Conservation (phyloP, 2,888 invertebrate genomes). For the Nycteola revayana region DNA sequence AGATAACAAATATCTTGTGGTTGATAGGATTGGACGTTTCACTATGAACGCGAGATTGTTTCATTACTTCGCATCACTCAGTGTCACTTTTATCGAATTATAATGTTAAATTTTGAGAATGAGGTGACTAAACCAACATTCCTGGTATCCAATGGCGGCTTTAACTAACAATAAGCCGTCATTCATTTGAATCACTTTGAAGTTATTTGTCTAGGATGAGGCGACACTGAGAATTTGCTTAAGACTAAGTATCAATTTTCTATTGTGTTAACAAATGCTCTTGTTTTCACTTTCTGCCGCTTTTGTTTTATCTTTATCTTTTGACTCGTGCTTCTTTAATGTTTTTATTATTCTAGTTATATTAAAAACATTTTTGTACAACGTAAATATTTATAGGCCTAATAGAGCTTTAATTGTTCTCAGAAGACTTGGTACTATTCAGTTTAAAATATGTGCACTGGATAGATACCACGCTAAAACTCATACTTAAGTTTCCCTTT, state of each 20-base stretch:
- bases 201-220: slow-evolving; percentile 41
- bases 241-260: slow-evolving; percentile 63
- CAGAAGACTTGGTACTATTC: too few species aligned
- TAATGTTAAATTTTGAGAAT: slow-evolving; percentile 34
- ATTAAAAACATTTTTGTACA: too few species aligned
- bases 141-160: slow-evolving; percentile 19
- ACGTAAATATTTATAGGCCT: too few species aligned
- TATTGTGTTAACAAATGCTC: slow-evolving; percentile 52
- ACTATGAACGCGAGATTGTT: slow-evolving; percentile 46
- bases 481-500: too few species aligned
- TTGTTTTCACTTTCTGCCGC: slow-evolving; percentile 48
- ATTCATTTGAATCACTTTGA: slow-evolving; percentile 29
- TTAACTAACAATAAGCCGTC: slow-evolving; percentile 18
- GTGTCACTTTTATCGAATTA: slow-evolving; percentile 38
- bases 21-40: slow-evolving; percentile 46
- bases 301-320: slow-evolving; percentile 45
- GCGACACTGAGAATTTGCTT: slow-evolving; percentile 46
- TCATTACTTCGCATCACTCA: slow-evolving; percentile 49
- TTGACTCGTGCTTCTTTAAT: slow-evolving; percentile 34
- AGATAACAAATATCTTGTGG: slow-evolving; percentile 67
- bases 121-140: slow-evolving; percentile 46
- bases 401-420: too few species aligned
- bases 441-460: too few species aligned
- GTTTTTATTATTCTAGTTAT: slow-evolving; percentile 23
- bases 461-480: too few species aligned